Base-by-base conservation (phyloP, 2,113 vertebrate genomes). In the Bufo gargarizans region DNA sequence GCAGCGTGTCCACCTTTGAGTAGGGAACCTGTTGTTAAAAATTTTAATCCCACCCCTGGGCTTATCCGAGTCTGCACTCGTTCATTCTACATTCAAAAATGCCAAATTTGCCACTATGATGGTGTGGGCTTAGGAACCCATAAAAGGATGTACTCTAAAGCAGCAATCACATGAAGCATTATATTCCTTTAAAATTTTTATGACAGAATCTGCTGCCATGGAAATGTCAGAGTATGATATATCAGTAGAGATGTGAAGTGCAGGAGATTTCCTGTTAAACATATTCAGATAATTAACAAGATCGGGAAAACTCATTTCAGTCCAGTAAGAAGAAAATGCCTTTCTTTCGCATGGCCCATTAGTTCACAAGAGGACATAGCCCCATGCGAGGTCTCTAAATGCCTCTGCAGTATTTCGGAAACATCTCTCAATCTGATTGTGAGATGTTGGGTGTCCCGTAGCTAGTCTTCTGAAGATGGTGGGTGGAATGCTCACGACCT, bases 161-260 rank as follows among this genome's bases (percentile, higher is more conserved):
- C 53, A 22, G 43, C 63, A 12, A 13, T 67, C 81, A 67, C 12
- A 65, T 8, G 33, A 67, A n/a, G 13, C 22, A 50, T 65, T 53
- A 6, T 8, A 22, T 53, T 59, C 53, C 17, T 20, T 59, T 82
- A 58, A 82, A 72, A 82, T 49, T 58, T 74, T 87, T 74, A 81
- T 59, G 63, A 55, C 33, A 20, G 45, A 22, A 56, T 88, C 69
- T 63, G 86, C 79, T 88, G 20, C 67, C 79, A 88, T 88, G 55
- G 79, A 50, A 74, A 88, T 88, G 86, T 76, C 86, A 50, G 43
- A 33, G 53, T 49, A 76, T 88, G 78, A 88, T 76, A 20, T 63
- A 82, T 76, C 14, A 22, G 43, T 33, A 33, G 19, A 82, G 67
- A 63, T 14, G 2, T 9, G 9, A 47, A 67, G 49, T 76, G 17